Percentiles rank a stretch among this genome's conserved stretches.
Evolutionary conservation across 2,113 vertebrate genomes (phyloP).

Genomic region (Dasyprocta punctata): DNA sequence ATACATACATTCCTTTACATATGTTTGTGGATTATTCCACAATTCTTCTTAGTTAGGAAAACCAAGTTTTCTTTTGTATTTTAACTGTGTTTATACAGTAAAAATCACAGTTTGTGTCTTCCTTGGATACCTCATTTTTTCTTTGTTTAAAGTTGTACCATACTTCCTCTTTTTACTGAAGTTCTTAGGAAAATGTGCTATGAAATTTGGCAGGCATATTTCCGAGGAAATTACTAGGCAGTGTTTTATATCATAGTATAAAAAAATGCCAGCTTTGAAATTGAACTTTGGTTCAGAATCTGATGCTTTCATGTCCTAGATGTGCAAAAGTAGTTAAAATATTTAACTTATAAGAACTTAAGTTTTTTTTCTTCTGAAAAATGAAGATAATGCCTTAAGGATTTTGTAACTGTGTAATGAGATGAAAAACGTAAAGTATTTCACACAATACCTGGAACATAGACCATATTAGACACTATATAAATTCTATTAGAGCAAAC

Average conservation of each 20-base stretch:
- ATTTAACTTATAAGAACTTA: conserved; percentile 10
- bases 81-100: conserved; percentile 46
- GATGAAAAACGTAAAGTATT: background rate
- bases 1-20: background rate
- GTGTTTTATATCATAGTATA: background rate
- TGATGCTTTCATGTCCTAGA: background rate
- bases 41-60: conserved; percentile 51
- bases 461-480: background rate
- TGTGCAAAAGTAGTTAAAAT: conserved; percentile 42
- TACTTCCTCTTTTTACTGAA: conserved; percentile 37
- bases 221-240: background rate
- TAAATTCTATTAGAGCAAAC: background rate
- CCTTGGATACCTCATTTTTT: conserved; percentile 25
- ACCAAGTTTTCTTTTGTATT: background rate
- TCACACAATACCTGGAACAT: background rate
- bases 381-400: background rate
- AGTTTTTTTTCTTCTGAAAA: conserved; percentile 33
- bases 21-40: conserved; percentile 12
- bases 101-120: conserved; percentile 34
- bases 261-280: conserved; percentile 29
- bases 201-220: conserved; percentile 35
- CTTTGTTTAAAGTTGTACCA: conserved; percentile 16
- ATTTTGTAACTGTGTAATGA: background rate
- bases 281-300: conserved; percentile 35
- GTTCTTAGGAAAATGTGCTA: conserved; percentile 20